phyloP scores from a whole-genome alignment of 2,113 vertebrate genomes.

The Lepisosteus oculatus region DNA sequence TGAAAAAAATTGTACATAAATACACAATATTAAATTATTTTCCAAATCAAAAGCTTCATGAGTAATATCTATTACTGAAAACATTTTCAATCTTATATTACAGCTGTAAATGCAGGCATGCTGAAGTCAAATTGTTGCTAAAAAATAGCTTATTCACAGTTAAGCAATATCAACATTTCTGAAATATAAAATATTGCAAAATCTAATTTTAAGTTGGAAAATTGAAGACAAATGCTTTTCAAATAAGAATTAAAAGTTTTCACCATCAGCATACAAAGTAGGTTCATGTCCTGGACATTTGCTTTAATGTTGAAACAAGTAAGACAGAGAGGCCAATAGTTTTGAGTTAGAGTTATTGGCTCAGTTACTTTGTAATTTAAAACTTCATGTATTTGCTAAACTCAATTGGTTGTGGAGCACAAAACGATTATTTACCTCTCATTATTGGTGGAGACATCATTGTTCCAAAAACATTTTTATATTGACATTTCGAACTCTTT shows the following conservation, averaged over 20 bases:
- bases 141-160: conserved; percentile 69
- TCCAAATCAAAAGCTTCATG: conserved; percentile 46
- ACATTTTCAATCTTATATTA: conserved; percentile 44
- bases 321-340: too few relatives aligned
- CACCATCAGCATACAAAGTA: too few relatives aligned
- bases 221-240: conserved; percentile 43
- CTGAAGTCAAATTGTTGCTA: conserved; percentile 51
- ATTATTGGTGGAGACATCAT: too few relatives aligned
- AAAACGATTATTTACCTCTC: too few relatives aligned
- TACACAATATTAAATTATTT: conserved; percentile 50
- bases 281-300: too few relatives aligned
- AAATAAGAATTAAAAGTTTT: conserved; percentile 14
- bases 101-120: conserved; percentile 54
- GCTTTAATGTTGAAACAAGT: too few relatives aligned
- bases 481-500: too few relatives aligned
- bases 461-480: too few relatives aligned
- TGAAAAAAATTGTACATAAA: conserved; percentile 55
- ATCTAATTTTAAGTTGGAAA: conserved; percentile 56
- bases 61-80: conserved; percentile 40
- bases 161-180: conserved; percentile 60
- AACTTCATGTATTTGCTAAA: too few relatives aligned
- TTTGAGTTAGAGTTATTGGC: too few relatives aligned
- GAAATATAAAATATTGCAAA: conserved; percentile 67
- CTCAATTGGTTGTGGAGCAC: too few relatives aligned
- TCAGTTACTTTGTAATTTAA: too few relatives aligned